Conservation (phyloP, 2,113 vertebrate species). For the Procavia capensis region DNA sequence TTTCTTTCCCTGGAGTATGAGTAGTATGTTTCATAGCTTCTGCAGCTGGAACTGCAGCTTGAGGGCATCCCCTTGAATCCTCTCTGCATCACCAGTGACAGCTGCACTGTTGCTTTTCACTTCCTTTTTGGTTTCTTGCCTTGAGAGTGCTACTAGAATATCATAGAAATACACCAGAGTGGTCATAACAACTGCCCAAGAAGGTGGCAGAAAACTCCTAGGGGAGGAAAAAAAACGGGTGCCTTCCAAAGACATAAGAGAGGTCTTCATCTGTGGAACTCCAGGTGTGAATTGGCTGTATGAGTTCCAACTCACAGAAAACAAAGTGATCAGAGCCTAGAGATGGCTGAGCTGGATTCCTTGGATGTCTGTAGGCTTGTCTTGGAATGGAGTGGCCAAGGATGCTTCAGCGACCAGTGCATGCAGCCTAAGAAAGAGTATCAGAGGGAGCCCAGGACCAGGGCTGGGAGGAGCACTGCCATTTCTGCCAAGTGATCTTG, state of each 20-base stretch:
- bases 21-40: neutral
- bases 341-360: neutral
- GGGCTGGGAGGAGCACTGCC: neutral
- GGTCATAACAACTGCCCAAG: neutral
- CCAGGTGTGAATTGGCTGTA: neutral
- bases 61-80: neutral
- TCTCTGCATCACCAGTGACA: neutral
- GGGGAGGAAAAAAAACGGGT: neutral
- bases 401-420: neutral
- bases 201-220: neutral
- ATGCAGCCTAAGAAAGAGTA: neutral
- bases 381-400: neutral
- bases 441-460: neutral
- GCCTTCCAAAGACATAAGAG: neutral
- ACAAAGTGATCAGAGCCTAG: neutral
- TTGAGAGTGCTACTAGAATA: neutral
- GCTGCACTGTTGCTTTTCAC: neutral
- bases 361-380: rapidly evolving
- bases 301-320: neutral
- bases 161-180: conserved; percentile 16
- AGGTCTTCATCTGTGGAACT: neutral
- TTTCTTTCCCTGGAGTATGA: neutral
- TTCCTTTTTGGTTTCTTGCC: neutral
- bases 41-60: neutral
- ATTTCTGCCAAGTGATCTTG: neutral